Base-by-base conservation (phyloP, 2,113 vertebrate species). In the Cebus imitator region DNA sequence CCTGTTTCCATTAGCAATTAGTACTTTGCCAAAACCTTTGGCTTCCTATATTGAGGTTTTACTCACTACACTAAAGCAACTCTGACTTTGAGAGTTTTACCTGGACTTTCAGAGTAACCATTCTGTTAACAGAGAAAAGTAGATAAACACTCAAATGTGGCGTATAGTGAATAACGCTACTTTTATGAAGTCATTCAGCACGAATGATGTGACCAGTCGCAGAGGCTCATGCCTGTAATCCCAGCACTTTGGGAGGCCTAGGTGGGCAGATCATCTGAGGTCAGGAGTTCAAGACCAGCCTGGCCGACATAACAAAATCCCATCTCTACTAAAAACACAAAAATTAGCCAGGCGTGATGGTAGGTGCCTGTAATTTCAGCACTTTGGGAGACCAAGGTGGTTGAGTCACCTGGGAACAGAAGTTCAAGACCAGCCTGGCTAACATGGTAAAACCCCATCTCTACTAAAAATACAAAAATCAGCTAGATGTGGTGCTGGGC, bases 1-100 rank as follows among this genome's bases (percentile, higher is more conserved):
- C 94, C 83, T 95, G 88, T 95, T 95, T 78, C 84, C 64, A 58
- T 37, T 76, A 96, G 37, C 68, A 91, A 3, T 90, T 72, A 90
- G 45, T 55, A 70, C 27, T 73, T 43, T 87, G 52, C 87, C 88
- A 96, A 75, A 93, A 91, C 43, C 50, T 96, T 89, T 85, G 90
- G 37, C 87, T 80, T 96, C 64, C 72, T 89, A 0, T 58, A 37
- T 32, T 76, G 50, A 96, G 73, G 88, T 75, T 80, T 45, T 94
- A n/a, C 17, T 93, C 50, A 91, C 27, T 40, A 89, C 57, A 89
- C 43, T n/a, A 20, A 95, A 92, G 50, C 83, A 87, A 18, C 78
- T 84, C 82, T 83, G 95, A 48, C 30, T 84, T 79, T 81, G 55
- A 94, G 68, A n/a, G n/a, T 94, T 87, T 87, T 95, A 8, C 57